Evolutionary conservation across 2,797 vertebrate genomes (phyloP).

Genomic region (Rhinella marina): DNA sequence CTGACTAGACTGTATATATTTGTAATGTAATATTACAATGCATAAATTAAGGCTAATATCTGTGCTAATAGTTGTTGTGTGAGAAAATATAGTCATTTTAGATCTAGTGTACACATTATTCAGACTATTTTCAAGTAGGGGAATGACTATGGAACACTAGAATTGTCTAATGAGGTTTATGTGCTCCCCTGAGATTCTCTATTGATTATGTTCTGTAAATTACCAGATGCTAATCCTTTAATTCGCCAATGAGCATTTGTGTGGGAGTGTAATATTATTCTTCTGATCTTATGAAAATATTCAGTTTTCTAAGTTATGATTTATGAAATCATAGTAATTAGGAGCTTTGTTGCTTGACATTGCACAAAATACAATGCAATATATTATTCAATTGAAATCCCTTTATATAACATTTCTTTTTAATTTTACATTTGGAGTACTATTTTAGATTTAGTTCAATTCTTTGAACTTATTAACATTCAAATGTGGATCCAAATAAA

Average conservation of each 20-base stretch:
- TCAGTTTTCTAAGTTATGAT: slow-evolving; percentile 23
- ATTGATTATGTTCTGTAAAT: slow-evolving; percentile 14
- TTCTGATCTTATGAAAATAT: slow-evolving; percentile 18
- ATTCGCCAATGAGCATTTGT: slow-evolving; percentile 28
- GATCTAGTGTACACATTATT: background rate
- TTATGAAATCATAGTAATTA: slow-evolving; percentile 42
- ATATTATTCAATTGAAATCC: slow-evolving; percentile 1
- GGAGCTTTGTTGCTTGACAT: slow-evolving; percentile 43
- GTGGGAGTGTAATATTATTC: slow-evolving; percentile 24
- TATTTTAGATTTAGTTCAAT: slow-evolving; percentile 4
- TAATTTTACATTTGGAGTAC: background rate
- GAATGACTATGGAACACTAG: background rate
- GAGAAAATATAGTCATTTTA: background rate
- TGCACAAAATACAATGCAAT: slow-evolving; percentile 8
- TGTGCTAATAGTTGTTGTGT: background rate
- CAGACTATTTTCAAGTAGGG: background rate
- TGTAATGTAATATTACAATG: background rate
- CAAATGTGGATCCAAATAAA: slow-evolving; percentile 6
- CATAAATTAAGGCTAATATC: background rate
- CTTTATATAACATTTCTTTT: slow-evolving; percentile 7
- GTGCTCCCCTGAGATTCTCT: background rate
- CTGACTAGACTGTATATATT: background rate
- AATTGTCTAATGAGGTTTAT: slow-evolving; percentile 8
- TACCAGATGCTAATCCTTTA: slow-evolving; percentile 38
- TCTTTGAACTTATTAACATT: slow-evolving; percentile 16